Evolutionary conservation across 1,140 invertebrate species (phyloP), one percentile per base, ranked within the genome.

Genomic region (Brachionus koreanus): DNA sequence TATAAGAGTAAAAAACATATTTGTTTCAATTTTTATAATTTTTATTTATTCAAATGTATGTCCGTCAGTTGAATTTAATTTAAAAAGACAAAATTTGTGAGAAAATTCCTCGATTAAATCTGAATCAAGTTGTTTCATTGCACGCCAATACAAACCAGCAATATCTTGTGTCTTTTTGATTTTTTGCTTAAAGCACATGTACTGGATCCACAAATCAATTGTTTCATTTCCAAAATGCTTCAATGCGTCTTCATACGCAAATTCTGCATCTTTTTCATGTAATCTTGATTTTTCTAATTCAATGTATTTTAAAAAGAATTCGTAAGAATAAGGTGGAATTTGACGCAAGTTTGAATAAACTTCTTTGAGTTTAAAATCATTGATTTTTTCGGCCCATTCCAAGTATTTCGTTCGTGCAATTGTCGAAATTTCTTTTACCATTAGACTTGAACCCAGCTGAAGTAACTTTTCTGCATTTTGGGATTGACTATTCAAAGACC

Each of bases 11-110:
- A n/a, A n/a, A n/a, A n/a, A n/a, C n/a, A n/a, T n/a, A n/a, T n/a
- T n/a, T n/a, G n/a, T n/a, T n/a, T n/a, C n/a, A n/a, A n/a, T n/a
- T n/a, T n/a, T n/a, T n/a, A n/a, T n/a, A n/a, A n/a, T n/a, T n/a
- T n/a, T n/a, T n/a, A n/a, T n/a, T n/a, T n/a, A n/a, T n/a, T n/a
- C n/a, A n/a, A n/a, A n/a, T n/a, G n/a, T 57, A 65, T 3, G 12
- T 33, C 33, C 63, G 33, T 37, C 63, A 16, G 67, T 42, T 72
- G 46, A 0, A 49, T 79, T 42, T 12, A 79, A 61, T 79, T 79
- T 79, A 25, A 79, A 79, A 61, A 79, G 49, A 65, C 76, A 79
- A 79, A 79, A 79, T 79, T 35, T 57, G 61, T 79, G 76, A 19
- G 49, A 61, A 65, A 79, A 79, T 1, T 25, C 13, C 43, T 79